These are phyloP conservation scores for Edolisoma coerulescens DNA, from an alignment of 2,113 vertebrate genomes.

Conservation along the genomic window DNA sequence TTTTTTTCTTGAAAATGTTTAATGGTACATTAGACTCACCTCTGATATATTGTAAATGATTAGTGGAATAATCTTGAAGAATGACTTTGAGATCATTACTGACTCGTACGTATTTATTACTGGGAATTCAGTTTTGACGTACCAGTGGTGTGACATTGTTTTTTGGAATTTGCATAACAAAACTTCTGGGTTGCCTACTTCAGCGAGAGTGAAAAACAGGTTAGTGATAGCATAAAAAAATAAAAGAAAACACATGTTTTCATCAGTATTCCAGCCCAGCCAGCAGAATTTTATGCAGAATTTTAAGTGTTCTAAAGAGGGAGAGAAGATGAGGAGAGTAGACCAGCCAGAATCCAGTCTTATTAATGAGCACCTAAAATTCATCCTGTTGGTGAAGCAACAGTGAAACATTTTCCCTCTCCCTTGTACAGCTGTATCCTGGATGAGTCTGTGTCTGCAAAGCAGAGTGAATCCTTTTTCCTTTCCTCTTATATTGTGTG, in stretches of 20 bases:
- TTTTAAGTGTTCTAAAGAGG: background rate
- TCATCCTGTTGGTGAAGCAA: background rate
- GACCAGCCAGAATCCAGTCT: background rate
- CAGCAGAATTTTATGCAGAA: background rate
- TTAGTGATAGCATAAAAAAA: background rate
- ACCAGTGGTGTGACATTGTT: background rate
- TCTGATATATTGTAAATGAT: background rate
- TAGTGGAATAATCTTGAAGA: background rate
- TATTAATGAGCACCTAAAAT: background rate
- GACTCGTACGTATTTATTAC: background rate
- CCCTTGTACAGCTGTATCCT: background rate
- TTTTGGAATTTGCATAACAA: background rate
- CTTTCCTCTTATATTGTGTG: background rate
- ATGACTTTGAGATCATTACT: background rate
- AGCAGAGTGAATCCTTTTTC: background rate
- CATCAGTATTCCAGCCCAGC: background rate
- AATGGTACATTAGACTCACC: background rate
- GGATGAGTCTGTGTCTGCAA: background rate
- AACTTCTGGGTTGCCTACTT: background rate
- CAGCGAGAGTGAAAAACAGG: background rate
- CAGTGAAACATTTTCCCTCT: background rate
- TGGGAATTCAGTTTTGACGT: background rate
- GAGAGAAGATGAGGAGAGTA: background rate
- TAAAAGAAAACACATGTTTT: fast-evolving
- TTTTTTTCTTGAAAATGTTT: background rate